Evolutionary conservation across 2,797 vertebrate species (phyloP), one percentile per base, ranked within the genome.

Genomic region (Pseudochaenichthys georgianus): DNA sequence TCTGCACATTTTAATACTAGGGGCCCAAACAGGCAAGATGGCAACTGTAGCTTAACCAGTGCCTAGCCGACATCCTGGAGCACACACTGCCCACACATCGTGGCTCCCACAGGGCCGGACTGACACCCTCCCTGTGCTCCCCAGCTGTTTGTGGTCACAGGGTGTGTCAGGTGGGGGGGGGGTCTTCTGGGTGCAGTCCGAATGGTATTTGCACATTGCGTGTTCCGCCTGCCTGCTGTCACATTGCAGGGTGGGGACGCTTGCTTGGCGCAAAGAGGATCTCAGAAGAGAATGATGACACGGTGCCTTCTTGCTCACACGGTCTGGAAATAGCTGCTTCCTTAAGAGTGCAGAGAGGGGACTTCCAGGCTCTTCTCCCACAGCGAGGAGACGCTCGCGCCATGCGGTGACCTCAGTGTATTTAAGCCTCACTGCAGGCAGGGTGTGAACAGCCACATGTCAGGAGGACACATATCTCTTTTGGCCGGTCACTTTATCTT

Each of bases 131-230:
- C 51, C 50, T 45, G 16, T 67, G 3, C 47, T 11, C 69, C 68
- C 77, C 91, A 85, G 90, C 91, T 93, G 91, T 85, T 87, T 82
- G 87, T 47, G 87, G 88, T 85, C 34, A 7, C 63, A 43, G 89
- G 87, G 88, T 84, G 88, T 87, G 90, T 47, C 58, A 2, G 8
- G 9, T 9, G 8, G 34, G 7, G 34, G 28, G 17, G 38, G 70
- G 55, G 48, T 70, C 77, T 9, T 53, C 72, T 12, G 83, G 84
- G 64, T 81, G 86, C 77, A 72, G 83, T 71, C 72, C 12, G 61
- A 28, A 28, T 28, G 28, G 83, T 79, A 82, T 91, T 88, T 78
- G 74, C 67, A 84, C 73, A 43, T 51, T 53, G 59, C 8, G 58
- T 43, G 9, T 62, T 73, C 21, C 64, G 73, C 76, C 68, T 77